Conservation (phyloP, 1,140 invertebrate genomes). For the Halesus radiatus region DNA sequence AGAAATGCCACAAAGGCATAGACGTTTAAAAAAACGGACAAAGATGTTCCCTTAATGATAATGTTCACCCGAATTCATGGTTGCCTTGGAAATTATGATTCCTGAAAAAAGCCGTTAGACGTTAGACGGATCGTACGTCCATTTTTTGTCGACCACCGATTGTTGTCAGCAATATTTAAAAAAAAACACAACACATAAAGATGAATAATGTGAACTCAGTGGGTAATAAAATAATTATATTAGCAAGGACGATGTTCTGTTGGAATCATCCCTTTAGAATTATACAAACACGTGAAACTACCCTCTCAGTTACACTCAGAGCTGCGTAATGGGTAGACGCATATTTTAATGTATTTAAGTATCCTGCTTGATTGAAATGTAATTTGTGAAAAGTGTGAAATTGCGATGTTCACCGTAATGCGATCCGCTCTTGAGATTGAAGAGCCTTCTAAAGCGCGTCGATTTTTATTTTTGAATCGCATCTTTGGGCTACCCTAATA, state of each 20-base stretch:
- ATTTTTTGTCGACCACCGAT: slow-evolving; percentile 49
- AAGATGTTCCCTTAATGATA: slow-evolving; percentile 57
- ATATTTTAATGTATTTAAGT: neutral
- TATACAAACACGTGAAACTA: neutral
- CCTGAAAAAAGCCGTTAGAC: slow-evolving; percentile 44
- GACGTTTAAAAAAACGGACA: slow-evolving; percentile 39
- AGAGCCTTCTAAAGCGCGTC: neutral
- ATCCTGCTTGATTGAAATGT: slow-evolving; percentile 28
- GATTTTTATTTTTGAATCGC: neutral
- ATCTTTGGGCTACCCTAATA: neutral
- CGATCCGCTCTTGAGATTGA: neutral
- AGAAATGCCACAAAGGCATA: slow-evolving; percentile 46
- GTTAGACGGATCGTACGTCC: slow-evolving; percentile 15
- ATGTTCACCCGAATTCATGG: slow-evolving; percentile 56
- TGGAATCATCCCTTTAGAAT: slow-evolving; percentile 35
- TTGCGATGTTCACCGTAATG: slow-evolving; percentile 17
- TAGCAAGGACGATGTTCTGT: slow-evolving; percentile 36
- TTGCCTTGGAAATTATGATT: slow-evolving; percentile 43
- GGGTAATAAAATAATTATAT: slow-evolving; percentile 55
- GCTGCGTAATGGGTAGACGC: slow-evolving; percentile 32
- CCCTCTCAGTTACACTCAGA: slow-evolving; percentile 21
- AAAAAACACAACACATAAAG: slow-evolving; percentile 40
- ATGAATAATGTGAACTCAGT: slow-evolving; percentile 35
- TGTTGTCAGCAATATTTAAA: slow-evolving; percentile 39
- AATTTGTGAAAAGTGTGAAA: slow-evolving; percentile 25